phyloP scores from a whole-genome alignment of 1,140 invertebrate species.

The Drosophila murphyi region DNA sequence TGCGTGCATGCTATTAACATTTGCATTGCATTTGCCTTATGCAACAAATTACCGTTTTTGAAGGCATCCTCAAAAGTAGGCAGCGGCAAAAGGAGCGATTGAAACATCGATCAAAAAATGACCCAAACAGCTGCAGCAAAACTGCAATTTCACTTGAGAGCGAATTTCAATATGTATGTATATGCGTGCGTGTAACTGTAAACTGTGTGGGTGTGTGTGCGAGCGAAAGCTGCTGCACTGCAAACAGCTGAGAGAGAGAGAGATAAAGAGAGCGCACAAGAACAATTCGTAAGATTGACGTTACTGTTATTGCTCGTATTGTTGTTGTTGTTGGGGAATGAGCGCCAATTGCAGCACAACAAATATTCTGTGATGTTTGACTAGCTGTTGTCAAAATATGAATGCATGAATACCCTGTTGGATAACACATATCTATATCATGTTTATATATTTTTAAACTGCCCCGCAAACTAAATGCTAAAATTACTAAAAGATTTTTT shows the following conservation, averaged over 20 bases:
- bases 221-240: conserved; percentile 9
- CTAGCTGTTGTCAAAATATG: too few species aligned
- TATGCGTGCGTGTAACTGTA: not conserved
- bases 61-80: not conserved
- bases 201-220: not conserved
- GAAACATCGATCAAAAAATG: not conserved
- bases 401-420: conserved; percentile 7
- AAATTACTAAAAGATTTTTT: too few species aligned
- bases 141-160: too few species aligned
- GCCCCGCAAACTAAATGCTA: too few species aligned
- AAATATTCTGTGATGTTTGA: too few species aligned
- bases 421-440: not conserved
- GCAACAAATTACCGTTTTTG: not conserved
- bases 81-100: not conserved
- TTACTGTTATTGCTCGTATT: not conserved
- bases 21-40: not conserved
- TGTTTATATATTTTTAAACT: too few species aligned
- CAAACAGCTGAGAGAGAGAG: conserved; percentile 25
- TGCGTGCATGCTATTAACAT: conserved; percentile 2
- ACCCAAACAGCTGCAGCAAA: too few species aligned
- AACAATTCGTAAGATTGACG: conserved; percentile 6
- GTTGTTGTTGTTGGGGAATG: not conserved
- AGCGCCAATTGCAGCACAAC: conserved; percentile 3
- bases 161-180: not conserved
- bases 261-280: not conserved